These are phyloP conservation scores for Melipona bicolor DNA, from an alignment of 2,888 invertebrate species.

Conservation along the genomic window DNA sequence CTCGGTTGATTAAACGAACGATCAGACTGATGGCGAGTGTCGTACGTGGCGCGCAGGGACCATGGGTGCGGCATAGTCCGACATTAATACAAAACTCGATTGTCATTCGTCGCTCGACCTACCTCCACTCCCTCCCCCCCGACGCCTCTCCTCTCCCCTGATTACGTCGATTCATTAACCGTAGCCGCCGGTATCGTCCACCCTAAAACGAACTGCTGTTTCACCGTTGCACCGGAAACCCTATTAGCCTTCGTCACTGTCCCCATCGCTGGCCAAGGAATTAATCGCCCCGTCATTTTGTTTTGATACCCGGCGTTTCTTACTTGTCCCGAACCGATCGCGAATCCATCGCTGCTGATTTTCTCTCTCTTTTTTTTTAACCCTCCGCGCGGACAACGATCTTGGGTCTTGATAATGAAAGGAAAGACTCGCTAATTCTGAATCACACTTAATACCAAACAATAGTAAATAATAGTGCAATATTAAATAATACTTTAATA, in stretches of 20 bases:
- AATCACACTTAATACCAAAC: too few relatives aligned
- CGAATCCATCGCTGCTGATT: too few relatives aligned
- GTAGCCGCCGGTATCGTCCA: slow-evolving; percentile 42
- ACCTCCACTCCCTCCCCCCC: not conserved
- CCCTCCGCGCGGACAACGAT: too few relatives aligned
- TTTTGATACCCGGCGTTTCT: not conserved
- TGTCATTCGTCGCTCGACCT: slow-evolving; percentile 75
- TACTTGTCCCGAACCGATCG: too few relatives aligned
- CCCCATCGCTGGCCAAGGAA: slow-evolving; percentile 8
- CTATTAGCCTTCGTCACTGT: slow-evolving; percentile 40
- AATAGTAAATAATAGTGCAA: too few relatives aligned
- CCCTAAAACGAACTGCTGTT: slow-evolving; percentile 54
- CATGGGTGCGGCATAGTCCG: slow-evolving; percentile 65
- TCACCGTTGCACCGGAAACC: slow-evolving; percentile 44
- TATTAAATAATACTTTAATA: too few relatives aligned
- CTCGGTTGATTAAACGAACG: slow-evolving; percentile 79
- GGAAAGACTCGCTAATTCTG: too few relatives aligned
- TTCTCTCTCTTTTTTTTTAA: too few relatives aligned
- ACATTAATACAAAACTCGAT: slow-evolving; percentile 78
- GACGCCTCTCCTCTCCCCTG: slow-evolving; percentile 54
- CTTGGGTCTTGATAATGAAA: too few relatives aligned
- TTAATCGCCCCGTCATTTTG: slow-evolving; percentile 3
- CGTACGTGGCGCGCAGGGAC: slow-evolving; percentile 60
- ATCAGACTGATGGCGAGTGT: slow-evolving; percentile 73
- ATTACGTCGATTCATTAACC: slow-evolving; percentile 74